phyloP scores from a whole-genome alignment of 2,797 vertebrate genomes.

The Eupleurogrammus muticus region DNA sequence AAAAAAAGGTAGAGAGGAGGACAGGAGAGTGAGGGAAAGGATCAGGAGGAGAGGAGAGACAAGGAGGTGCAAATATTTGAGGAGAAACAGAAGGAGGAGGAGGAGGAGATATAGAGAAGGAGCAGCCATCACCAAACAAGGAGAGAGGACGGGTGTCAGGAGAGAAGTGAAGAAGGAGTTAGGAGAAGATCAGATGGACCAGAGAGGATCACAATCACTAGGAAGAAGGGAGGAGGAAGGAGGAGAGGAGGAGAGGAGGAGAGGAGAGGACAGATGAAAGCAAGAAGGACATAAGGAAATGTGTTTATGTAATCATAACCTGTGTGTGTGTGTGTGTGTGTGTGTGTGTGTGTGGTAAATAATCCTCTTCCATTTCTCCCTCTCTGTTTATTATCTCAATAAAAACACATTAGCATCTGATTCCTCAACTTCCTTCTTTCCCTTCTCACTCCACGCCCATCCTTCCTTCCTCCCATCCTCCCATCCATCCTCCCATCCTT shows the following conservation, averaged over 20 bases:
- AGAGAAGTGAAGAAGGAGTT: conserved; percentile 22
- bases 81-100: conserved; percentile 27
- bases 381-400: conserved; percentile 24
- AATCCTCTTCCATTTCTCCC: conserved; percentile 21
- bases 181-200: neutral
- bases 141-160: conserved; percentile 4
- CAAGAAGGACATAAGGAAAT: no score
- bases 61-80: conserved; percentile 47
- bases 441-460: neutral
- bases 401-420: conserved; percentile 24
- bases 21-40: conserved; percentile 29
- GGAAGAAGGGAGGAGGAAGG: no score
- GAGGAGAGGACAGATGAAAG: no score
- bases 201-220: neutral
- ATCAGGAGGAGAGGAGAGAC: conserved; percentile 34
- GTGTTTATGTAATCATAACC: no score
- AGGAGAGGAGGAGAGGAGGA: no score
- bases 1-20: conserved; percentile 7
- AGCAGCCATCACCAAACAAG: conserved; percentile 21
- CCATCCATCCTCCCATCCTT: no score
- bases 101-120: conserved; percentile 27
- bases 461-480: neutral
- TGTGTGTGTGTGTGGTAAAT: conserved; percentile 15
- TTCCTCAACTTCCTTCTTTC: no score
- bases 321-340: neutral